These are phyloP conservation scores for Chaitophorus viminalis DNA, from an alignment of 2,888 invertebrate species.

Conservation along the genomic window DNA sequence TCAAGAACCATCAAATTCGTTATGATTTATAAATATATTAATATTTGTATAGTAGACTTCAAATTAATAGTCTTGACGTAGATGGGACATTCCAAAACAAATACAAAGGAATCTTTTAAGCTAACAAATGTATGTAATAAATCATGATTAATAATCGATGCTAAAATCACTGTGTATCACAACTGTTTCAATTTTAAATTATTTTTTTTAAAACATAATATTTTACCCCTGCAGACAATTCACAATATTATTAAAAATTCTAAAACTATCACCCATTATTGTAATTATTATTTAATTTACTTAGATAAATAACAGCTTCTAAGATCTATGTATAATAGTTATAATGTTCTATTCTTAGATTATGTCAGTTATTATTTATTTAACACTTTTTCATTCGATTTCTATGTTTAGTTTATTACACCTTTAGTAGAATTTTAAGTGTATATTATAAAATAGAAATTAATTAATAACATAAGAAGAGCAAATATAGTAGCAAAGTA, in stretches of 20 bases:
- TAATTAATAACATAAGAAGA: slow-evolving; percentile 35
- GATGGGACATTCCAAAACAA: slow-evolving; percentile 23
- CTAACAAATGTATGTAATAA: slow-evolving; percentile 50
- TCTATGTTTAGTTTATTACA: slow-evolving; percentile 50
- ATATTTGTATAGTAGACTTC: background rate
- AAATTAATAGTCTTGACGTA: slow-evolving; percentile 21
- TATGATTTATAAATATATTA: background rate
- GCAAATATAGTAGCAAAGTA: slow-evolving; percentile 37
- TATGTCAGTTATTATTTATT: slow-evolving; percentile 34
- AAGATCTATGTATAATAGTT: slow-evolving; percentile 28
- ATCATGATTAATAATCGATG: slow-evolving; percentile 34
- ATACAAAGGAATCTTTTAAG: background rate
- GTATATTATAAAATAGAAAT: slow-evolving; percentile 46
- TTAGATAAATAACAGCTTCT: slow-evolving; percentile 28
- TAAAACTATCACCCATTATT: background rate
- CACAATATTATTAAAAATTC: slow-evolving; percentile 27
- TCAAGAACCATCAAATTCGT: slow-evolving; percentile 13
- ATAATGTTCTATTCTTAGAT: slow-evolving; percentile 27
- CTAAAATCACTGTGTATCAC: slow-evolving; percentile 50
- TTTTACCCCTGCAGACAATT: background rate
- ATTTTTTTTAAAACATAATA: slow-evolving; percentile 1
- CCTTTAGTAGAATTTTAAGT: slow-evolving; percentile 50
- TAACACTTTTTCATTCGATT: slow-evolving; percentile 51
- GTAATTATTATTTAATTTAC: slow-evolving; percentile 17
- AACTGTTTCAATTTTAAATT: slow-evolving; percentile 41